A percentile compares a stretch with the other conserved stretches of the same genome.
These are phyloP conservation scores for Noctua comes DNA, from an alignment of 2,888 invertebrate genomes.

Conservation along the genomic window DNA sequence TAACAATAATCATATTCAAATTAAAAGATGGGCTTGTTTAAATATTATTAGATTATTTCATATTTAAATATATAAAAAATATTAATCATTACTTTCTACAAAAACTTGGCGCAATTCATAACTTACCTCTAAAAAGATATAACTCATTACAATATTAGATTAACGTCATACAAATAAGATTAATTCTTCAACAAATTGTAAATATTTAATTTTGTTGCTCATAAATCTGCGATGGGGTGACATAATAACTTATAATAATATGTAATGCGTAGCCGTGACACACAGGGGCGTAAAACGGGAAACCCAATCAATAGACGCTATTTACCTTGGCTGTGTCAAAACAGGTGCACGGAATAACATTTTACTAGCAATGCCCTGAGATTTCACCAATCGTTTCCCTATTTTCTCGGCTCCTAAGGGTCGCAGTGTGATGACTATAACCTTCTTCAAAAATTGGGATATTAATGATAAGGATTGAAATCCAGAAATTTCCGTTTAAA, in stretches of 20 bases:
- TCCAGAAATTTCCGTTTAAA: not conserved
- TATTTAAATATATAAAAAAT: too few species aligned
- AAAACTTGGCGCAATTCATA: slow-evolving; percentile 18
- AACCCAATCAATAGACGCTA: not conserved
- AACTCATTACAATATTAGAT: slow-evolving; percentile 45
- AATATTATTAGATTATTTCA: not conserved
- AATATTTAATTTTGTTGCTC: slow-evolving; percentile 73
- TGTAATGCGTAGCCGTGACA: slow-evolving; percentile 62
- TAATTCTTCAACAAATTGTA: slow-evolving; percentile 59
- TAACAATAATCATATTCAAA: not conserved
- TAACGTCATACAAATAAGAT: slow-evolving; percentile 57
- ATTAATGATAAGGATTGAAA: too few species aligned
- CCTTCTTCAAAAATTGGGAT: not conserved
- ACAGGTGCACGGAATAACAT: not conserved
- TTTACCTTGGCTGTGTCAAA: not conserved
- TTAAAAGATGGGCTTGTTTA: not conserved
- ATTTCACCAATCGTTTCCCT: not conserved
- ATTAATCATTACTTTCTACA: too few species aligned
- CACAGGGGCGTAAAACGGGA: slow-evolving; percentile 24
- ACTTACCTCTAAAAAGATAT: slow-evolving; percentile 8
- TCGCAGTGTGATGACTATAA: too few species aligned
- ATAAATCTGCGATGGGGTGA: slow-evolving; percentile 73
- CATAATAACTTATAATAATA: slow-evolving; percentile 69
- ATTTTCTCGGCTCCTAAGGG: too few species aligned
- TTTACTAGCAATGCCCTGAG: not conserved